These are phyloP conservation scores for Apocrypta bakeri DNA, from an alignment of 1,140 invertebrate species.

Conservation along the genomic window DNA sequence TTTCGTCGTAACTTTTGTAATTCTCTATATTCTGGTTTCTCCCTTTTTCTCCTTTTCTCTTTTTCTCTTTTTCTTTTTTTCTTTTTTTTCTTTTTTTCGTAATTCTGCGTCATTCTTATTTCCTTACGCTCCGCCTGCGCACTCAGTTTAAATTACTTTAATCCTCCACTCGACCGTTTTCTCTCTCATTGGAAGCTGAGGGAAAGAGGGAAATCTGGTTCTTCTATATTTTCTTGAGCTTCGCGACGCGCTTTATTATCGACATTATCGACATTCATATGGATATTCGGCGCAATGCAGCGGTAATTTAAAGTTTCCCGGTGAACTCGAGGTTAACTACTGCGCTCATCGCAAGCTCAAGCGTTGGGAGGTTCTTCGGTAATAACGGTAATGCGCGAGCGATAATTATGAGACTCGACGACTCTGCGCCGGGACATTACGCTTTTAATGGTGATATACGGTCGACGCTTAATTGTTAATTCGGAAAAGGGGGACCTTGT, in stretches of 20 bases:
- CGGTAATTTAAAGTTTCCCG: conserved; percentile 1
- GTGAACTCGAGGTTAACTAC: background rate
- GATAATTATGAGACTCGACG: background rate
- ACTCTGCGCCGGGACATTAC: background rate
- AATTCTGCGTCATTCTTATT: conserved; percentile 5
- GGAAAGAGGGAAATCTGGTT: background rate
- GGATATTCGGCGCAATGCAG: background rate
- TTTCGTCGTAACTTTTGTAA: conserved; percentile 26
- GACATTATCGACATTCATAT: background rate
- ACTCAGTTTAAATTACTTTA: conserved; percentile 44
- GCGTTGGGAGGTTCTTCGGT: background rate
- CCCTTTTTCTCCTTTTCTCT: background rate
- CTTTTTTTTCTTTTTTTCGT: background rate
- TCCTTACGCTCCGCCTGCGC: background rate
- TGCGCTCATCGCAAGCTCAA: background rate
- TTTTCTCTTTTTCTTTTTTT: background rate
- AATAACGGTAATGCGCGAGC: background rate
- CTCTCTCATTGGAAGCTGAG: background rate
- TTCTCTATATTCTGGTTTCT: background rate
- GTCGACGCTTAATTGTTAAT: background rate
- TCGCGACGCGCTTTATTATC: background rate
- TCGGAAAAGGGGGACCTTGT: background rate
- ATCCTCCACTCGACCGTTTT: conserved; percentile 28
- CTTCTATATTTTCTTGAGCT: background rate
- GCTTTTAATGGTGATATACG: background rate